Evolutionary conservation across 1,140 invertebrate species (phyloP), one percentile per base, ranked within the genome.

Genomic region (Drosophila rufa): DNA sequence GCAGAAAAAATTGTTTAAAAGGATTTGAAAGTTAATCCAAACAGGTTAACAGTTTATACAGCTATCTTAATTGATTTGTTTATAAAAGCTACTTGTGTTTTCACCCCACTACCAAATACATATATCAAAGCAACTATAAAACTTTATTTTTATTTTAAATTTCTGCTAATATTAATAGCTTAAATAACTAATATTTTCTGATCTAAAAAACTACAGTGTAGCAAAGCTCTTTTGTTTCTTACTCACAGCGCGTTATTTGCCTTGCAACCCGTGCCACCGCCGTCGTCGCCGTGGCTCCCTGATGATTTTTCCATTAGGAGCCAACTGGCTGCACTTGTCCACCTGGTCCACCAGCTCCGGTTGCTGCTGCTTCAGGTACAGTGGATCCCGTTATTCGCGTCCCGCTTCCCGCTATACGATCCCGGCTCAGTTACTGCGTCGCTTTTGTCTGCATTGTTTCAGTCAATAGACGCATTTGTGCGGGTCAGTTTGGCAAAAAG

Each of bases 391-490:
- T 27, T 33, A 33, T 5, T 46, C 38, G 15, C 25, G 12, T 7
- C 30, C 27, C 46, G 61, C 7, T 5, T 30, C 56, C 62, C 62
- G 45, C 9, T 42, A 11, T 4, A 17, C 22, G 30, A 36, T 45
- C 56, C 62, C 62, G 48, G 47, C 51, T 65, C 47, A 56, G 38
- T 70, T 74, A 53, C 61, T 64, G 67, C 67, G 48, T 33, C 64
- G 83, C 80, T 78, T 89, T 84, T 84, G 78, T 89, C 73, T 67
- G 73, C 84, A 87, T 87, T 89, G 84, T 87, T 87, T 84, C 65
- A 79, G 84, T 87, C 84, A 87, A 87, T 87, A 80, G 84, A 83
- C 84, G 84, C 84, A 87, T 87, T 87, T 87, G 80, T 87, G 84
- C 84, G 84, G 84, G 84, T 89, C 85, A 87, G 84, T 89, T 87